Base-by-base conservation (phyloP, 2,113 vertebrate species). In the Myotis yumanensis region DNA sequence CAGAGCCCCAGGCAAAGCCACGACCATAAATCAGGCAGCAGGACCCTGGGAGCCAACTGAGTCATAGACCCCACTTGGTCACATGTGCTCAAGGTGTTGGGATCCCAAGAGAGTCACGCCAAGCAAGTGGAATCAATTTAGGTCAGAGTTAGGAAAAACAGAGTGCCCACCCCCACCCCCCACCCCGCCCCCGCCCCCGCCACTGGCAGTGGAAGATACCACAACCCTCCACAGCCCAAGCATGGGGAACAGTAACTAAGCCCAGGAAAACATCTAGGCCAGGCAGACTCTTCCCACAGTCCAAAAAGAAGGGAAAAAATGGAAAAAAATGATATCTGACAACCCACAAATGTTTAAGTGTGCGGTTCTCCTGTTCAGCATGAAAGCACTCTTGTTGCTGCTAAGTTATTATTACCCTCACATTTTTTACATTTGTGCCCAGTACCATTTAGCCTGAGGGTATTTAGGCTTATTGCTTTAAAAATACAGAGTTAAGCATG, bases 61-160 rank as follows among this genome's bases (percentile, higher is more conserved):
- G 86, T 89, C 91, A 91, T 77, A 89, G 89, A 93, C 75, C 48
- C 64, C 80, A 89, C 37, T 95, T 62, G 14, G 89, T 25, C 9
- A 25, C 76, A 89, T 81, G 93, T 91, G 91, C 80, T 81, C 77
- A 94, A 97, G 86, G 96, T 95, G 68, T 48, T 62, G 32, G 77
- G 84, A 93, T 93, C 83, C 76, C 17, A 0, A 51, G 32, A 92
- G 66, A 93, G 59, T 85, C 87, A 90, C 64, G 87, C 88, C 83
- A 91, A 95, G 46, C 90, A 96, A 96, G 59, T 90, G 94, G 89
- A 96, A 96, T 91, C 93, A 94, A 95, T 85, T 95, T 94, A 94
- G 95, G 48, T 57, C 90, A 79, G 66, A 91, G 72, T 86, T 77
- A 37, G 73, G 75, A 93, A 95, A 96, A 91, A 91, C 69, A 89